A percentile compares a stretch with the other conserved stretches of the same genome.
Conservation (phyloP, 1,140 invertebrate species). For the Holcopasites calliopsidis region DNA sequence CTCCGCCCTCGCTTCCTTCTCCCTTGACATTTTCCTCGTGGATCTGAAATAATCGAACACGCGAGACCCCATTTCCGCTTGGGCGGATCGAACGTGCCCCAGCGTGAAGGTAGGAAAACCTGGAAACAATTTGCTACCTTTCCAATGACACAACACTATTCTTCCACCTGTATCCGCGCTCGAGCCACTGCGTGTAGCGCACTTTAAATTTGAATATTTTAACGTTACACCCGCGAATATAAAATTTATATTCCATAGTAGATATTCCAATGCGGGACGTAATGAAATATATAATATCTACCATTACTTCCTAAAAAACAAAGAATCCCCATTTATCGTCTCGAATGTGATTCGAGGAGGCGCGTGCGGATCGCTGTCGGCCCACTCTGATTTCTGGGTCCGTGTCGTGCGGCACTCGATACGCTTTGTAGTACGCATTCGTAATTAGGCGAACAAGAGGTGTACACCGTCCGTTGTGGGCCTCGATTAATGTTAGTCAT, state of each 20-base stretch:
- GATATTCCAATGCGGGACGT: too few relatives aligned
- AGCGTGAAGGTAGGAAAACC: constrained; percentile 18
- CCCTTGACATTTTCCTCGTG: constrained; percentile 29
- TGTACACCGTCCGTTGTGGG: constrained; percentile 5
- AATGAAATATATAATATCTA: too few relatives aligned
- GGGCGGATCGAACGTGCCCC: constrained; percentile 8
- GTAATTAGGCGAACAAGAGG: constrained; percentile 55
- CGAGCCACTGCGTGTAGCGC: too few relatives aligned
- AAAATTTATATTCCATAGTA: too few relatives aligned
- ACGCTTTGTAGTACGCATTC: constrained; percentile 38
- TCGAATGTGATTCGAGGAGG: constrained; percentile 4
- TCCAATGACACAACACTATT: constrained; percentile 1
- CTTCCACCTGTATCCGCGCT: not conserved
- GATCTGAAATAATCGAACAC: constrained; percentile 42
- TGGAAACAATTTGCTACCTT: constrained; percentile 34
- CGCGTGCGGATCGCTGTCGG: constrained; percentile 6
- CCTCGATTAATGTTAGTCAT: constrained; percentile 57
- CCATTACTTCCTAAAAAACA: too few relatives aligned
- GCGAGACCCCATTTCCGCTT: constrained; percentile 28
- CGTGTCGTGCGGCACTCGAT: constrained; percentile 35
- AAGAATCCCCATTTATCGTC: too few relatives aligned
- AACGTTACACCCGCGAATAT: too few relatives aligned
- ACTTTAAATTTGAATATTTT: too few relatives aligned
- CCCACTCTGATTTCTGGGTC: constrained; percentile 10
- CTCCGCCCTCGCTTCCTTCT: constrained; percentile 19